A percentile compares a stretch with the other conserved stretches of the same genome.
phyloP scores from a whole-genome alignment of 2,113 vertebrate species.

The Rynchops niger region DNA sequence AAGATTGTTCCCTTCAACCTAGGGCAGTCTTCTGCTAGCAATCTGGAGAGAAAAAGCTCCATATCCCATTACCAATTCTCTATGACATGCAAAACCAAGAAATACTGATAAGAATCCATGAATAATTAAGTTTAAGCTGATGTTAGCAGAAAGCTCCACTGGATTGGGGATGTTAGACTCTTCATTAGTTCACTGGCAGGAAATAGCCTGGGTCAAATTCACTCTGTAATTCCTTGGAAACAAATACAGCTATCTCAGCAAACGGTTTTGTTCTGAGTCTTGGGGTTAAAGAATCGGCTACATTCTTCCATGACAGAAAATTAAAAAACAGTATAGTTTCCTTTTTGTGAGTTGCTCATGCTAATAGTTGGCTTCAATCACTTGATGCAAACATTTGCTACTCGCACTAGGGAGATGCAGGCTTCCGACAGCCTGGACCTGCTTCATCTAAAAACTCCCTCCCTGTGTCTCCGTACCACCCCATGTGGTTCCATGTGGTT shows the following conservation, averaged over 20 bases:
- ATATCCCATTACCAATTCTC: constrained; percentile 32
- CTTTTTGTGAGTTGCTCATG: not conserved
- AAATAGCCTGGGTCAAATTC: constrained; percentile 7
- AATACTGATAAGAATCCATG: constrained; percentile 17
- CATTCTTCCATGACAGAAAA: not conserved
- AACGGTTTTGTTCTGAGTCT: not conserved
- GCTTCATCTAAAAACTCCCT: not conserved
- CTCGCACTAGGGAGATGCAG: not conserved
- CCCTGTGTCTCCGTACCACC: not conserved
- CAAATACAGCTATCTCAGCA: not conserved
- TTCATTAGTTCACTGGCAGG: not conserved
- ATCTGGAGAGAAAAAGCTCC: not conserved
- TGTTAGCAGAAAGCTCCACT: constrained; percentile 20
- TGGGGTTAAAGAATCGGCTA: not conserved
- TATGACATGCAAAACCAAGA: not conserved
- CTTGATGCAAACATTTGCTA: not conserved
- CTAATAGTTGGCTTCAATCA: not conserved
- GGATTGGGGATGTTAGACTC: not conserved
- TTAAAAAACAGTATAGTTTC: not conserved
- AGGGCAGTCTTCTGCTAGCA: not conserved
- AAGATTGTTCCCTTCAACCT: not conserved
- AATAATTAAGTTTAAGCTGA: constrained; percentile 52
- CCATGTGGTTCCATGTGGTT: not conserved
- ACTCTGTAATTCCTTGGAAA: not conserved
- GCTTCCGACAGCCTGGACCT: not conserved